Evolutionary conservation across 2,113 vertebrate species (phyloP), one percentile per base, ranked within the genome.

Genomic region (Synchiropus splendidus): DNA sequence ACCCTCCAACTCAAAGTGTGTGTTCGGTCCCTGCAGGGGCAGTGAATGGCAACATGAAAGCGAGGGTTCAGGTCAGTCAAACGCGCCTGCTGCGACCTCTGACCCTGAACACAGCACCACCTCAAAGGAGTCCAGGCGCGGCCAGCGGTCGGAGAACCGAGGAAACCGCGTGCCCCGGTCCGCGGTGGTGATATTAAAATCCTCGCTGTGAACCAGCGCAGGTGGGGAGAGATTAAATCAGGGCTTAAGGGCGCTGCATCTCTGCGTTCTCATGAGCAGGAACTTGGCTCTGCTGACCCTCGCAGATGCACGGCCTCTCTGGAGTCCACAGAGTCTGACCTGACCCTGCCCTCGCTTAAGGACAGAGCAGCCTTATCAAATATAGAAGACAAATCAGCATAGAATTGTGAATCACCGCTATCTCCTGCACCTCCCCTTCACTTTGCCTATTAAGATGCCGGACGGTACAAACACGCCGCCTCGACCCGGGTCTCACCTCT

Each of bases 11-110:
- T 5, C 21, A 5, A 16, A 17, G 45, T 49, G 58, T 34, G 1
- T 31, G 18, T 46, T 21, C 31, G n/a, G 13, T 42, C 62, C 57
- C 67, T 67, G 58, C 47, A 71, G 68, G 68, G 64, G 53, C 39
- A 62, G 64, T 64, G 73, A 42, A 64, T 57, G 60, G 58, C 58
- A 72, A 77, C 75, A 75, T 77, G 59, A 79, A 78, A 80, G 66
- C 67, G 74, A 31, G 15, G 55, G 71, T 64, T 77, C 73, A 69
- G 73, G 57, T 61, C 46, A 79, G 56, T 74, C 67, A 70, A 75
- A 74, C 66, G 58, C 63, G 69, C 42, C 48, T 30, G 45, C 40
- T 16, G 21, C 51, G 70, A 79, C 79, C 77, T 72, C 49, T 77
- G 79, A 78, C 68, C 72, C 16, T 11, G 6, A 31, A 51, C 49